Conservation (phyloP, 2,888 invertebrate species). For the Drosophila emarginata region DNA sequence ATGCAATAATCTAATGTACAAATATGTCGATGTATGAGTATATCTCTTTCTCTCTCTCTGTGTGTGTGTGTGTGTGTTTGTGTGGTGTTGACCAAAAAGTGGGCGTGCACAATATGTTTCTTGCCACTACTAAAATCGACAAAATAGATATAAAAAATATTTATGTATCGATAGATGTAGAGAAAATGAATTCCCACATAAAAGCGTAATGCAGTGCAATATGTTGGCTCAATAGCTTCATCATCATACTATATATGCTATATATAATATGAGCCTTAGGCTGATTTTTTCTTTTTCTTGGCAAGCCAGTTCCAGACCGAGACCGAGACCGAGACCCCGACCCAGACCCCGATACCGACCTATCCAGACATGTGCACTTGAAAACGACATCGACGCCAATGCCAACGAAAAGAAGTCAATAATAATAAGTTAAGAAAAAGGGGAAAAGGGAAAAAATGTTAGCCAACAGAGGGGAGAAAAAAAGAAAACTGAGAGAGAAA, state of each 20-base stretch:
- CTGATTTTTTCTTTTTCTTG: neutral
- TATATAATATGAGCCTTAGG: slow-evolving; percentile 8
- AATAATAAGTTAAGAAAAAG: slow-evolving; percentile 58
- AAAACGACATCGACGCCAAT: slow-evolving; percentile 37
- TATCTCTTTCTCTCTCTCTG: slow-evolving; percentile 31
- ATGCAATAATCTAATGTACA: slow-evolving; percentile 78
- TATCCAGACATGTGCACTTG: slow-evolving; percentile 71
- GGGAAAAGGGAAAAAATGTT: slow-evolving; percentile 25
- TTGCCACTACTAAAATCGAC: slow-evolving; percentile 58
- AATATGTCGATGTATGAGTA: slow-evolving; percentile 64
- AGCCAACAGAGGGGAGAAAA: slow-evolving; percentile 9
- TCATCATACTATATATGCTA: slow-evolving; percentile 33
- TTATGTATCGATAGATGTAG: neutral
- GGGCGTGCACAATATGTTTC: slow-evolving; percentile 59
- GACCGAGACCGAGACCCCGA: slow-evolving; percentile 13
- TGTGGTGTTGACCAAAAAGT: slow-evolving; percentile 21
- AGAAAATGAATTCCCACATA: slow-evolving; percentile 36
- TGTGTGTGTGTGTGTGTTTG: too few species aligned
- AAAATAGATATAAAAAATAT: slow-evolving; percentile 44
- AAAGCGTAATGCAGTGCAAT: slow-evolving; percentile 41
- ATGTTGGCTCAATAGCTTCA: slow-evolving; percentile 67
- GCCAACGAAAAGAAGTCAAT: slow-evolving; percentile 61
- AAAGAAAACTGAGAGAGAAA: slow-evolving; percentile 7
- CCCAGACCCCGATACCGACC: slow-evolving; percentile 28
- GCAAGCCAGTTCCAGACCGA: slow-evolving; percentile 2